phyloP scores from a whole-genome alignment of 2,888 invertebrate species.

The Entomobrya proxima region DNA sequence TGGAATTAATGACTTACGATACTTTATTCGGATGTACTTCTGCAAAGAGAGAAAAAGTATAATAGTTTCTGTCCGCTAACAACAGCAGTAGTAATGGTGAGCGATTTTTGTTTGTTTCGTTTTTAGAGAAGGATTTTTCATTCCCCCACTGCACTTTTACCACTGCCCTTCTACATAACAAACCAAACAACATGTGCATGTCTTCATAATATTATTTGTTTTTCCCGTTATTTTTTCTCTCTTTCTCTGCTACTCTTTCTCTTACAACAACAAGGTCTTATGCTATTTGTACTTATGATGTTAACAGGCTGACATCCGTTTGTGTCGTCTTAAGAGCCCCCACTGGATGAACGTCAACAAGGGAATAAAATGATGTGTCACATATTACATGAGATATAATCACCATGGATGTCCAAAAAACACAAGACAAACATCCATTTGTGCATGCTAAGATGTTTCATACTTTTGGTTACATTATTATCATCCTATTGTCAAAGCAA shows the following conservation, averaged over 20 bases:
- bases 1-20: constrained; percentile 75
- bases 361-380: constrained; percentile 36
- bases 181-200: constrained; percentile 25
- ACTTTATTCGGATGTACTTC: constrained; percentile 51
- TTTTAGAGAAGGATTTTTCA: constrained; percentile 2
- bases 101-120: constrained; percentile 7
- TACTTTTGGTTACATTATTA: too few relatives aligned
- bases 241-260: neutral
- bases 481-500: too few relatives aligned
- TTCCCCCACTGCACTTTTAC: neutral
- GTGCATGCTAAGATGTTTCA: too few relatives aligned
- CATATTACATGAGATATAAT: constrained; percentile 12
- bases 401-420: neutral
- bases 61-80: neutral
- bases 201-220: constrained; percentile 44
- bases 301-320: constrained; percentile 22
- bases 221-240: neutral
- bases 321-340: neutral
- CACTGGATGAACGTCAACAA: constrained; percentile 29
- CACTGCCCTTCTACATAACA: neutral
- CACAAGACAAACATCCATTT: neutral
- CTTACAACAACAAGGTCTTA: neutral
- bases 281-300: neutral
- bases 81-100: neutral
- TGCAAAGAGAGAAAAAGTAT: neutral